These are phyloP conservation scores for Acanthoscelides obtectus DNA, from an alignment of 2,888 invertebrate species.

Conservation along the genomic window DNA sequence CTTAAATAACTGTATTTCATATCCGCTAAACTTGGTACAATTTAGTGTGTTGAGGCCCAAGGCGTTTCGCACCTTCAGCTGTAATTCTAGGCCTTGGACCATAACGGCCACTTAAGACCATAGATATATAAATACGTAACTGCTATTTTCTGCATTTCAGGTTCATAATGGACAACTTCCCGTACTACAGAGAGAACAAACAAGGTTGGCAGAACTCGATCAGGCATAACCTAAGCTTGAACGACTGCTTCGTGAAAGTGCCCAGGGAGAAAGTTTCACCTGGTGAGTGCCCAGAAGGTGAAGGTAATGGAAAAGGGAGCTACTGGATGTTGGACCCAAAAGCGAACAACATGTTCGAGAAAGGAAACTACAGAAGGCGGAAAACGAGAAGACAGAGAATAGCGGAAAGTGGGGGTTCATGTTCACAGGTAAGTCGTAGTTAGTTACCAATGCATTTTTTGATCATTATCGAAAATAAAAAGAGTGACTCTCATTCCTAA, in stretches of 20 bases:
- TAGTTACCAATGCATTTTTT: no score
- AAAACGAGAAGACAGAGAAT: slow-evolving; percentile 57
- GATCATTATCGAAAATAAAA: no score
- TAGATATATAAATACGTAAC: no score
- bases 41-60: no score
- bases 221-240: slow-evolving; percentile 73
- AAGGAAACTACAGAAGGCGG: slow-evolving; percentile 77
- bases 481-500: no score
- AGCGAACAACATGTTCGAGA: slow-evolving; percentile 81
- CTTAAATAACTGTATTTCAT: no score
- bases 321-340: slow-evolving; percentile 79
- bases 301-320: slow-evolving; percentile 67
- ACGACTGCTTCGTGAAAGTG: slow-evolving; percentile 80
- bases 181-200: slow-evolving; percentile 77
- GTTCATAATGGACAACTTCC: slow-evolving; percentile 81
- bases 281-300: slow-evolving; percentile 18
- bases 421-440: slow-evolving; percentile 28
- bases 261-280: slow-evolving; percentile 54
- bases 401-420: slow-evolving; percentile 34
- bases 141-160: slow-evolving; percentile 10
- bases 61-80: no score
- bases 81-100: no score
- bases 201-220: slow-evolving; percentile 83
- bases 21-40: no score
- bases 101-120: no score